Evolutionary conservation across 2,113 vertebrate species (phyloP).

Genomic region (Corydoras maculifer): DNA sequence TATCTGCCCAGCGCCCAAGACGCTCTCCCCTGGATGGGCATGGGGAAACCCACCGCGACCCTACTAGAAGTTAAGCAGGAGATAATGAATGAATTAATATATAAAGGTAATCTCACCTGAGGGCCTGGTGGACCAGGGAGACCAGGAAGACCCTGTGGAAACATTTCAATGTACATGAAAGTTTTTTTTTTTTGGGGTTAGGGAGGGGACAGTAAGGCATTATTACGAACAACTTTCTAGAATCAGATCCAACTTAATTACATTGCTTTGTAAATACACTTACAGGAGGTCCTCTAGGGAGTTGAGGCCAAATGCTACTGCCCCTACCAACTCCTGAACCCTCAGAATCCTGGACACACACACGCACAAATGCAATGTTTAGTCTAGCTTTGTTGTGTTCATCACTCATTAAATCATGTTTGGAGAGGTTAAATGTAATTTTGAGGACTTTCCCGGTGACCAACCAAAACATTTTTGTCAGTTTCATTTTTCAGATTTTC

Average conservation of each 20-base stretch:
- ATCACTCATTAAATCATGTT: conserved; percentile 10
- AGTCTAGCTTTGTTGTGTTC: not conserved
- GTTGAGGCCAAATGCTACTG: conserved; percentile 43
- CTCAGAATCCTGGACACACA: conserved; percentile 73
- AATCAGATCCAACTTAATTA: not conserved
- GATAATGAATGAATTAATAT: no score
- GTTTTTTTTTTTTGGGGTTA: no score
- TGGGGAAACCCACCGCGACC: no score
- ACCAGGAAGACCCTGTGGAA: conserved; percentile 56
- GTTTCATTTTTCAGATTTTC: not conserved
- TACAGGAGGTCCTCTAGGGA: conserved; percentile 63
- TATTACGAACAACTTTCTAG: no score
- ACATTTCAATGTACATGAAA: not conserved
- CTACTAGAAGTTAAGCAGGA: no score
- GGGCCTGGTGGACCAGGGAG: conserved; percentile 59
- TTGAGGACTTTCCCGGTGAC: conserved; percentile 1
- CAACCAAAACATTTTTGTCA: conserved; percentile 5
- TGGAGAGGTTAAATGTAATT: not conserved
- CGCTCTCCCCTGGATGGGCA: no score
- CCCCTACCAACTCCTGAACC: conserved; percentile 66
- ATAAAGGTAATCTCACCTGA: conserved; percentile 49
- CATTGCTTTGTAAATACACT: conserved; percentile 17
- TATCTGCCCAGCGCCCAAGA: no score
- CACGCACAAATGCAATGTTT: conserved; percentile 1
- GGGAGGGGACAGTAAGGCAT: no score